Evolutionary conservation across 2,797 vertebrate genomes (phyloP), one percentile per base, ranked within the genome.

Genomic region (Mormyrus proboscirostris): DNA sequence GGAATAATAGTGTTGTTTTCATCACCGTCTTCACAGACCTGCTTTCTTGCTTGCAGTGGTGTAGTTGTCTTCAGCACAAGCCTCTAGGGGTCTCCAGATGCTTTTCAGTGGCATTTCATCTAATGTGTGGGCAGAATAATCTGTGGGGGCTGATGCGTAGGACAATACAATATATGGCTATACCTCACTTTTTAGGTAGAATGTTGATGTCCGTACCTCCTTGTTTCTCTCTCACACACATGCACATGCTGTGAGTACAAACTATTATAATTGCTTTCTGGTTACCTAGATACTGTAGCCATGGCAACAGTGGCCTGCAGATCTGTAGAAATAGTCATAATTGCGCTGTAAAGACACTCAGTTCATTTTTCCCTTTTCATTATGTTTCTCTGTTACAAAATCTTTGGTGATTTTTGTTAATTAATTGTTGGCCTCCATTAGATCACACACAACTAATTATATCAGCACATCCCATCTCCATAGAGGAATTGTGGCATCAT

Each of bases 251-350:
- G 16, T 50, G 41, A 49, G 44, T 84, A 51, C 19, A 50, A 84
- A 84, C 73, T 83, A 38, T 19, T n/a, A 29, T 86, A 91, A 93
- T 93, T 93, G 87, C 87, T 90, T 90, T 92, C 90, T 91, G 14
- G 90, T 92, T 91, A 89, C 91, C 91, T 91, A 92, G 91, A 87
- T 90, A 91, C 92, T 53, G 92, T 94, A 88, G 69, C 91, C 91
- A 93, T 94, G 91, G 92, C 49, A 95, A 94, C 92, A 88, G 19
- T 50, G 89, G 84, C 85, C 57, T 91, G 89, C 89, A 76, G 82
- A 90, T 92, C 83, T 3, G 88, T 88, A 88, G 29, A 87, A 90
- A 88, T 84, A 53, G 49, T 89, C 90, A 82, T 38, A 84, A 91
- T 91, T 69, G 14, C 86, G 73, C 55, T 16, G 88, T 25, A 57